A percentile compares a stretch with the other conserved stretches of the same genome.
Evolutionary conservation across 2,113 vertebrate species (phyloP).

Genomic region (Prionailurus bengalensis): DNA sequence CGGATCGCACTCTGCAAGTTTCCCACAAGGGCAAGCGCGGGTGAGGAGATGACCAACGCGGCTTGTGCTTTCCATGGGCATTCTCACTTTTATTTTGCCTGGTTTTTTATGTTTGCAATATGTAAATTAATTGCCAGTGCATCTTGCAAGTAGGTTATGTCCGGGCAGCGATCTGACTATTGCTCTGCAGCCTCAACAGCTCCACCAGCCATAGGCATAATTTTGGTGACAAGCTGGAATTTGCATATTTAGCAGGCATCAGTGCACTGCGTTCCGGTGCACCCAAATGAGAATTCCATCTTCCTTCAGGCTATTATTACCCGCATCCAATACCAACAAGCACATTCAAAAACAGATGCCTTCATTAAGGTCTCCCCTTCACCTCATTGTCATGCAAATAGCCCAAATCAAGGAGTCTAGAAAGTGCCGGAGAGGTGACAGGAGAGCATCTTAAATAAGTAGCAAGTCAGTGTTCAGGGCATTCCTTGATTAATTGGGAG

Average conservation of each 20-base stretch:
- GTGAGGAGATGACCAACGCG: constrained; percentile 62
- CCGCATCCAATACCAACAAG: constrained; percentile 19
- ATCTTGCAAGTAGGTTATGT: constrained; percentile 65
- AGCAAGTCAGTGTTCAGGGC: constrained; percentile 44
- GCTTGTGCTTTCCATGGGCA: constrained; percentile 60
- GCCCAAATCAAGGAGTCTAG: not conserved
- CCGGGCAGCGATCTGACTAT: constrained; percentile 65
- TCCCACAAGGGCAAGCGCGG: constrained; percentile 58
- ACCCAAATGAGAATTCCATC: constrained; percentile 43
- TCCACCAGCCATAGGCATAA: constrained; percentile 51
- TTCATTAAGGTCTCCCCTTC: constrained; percentile 60
- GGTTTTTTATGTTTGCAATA: constrained; percentile 81
- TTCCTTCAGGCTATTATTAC: constrained; percentile 62
- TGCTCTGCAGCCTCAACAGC: constrained; percentile 47
- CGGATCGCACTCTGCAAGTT: not conserved
- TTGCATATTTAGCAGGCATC: constrained; percentile 70
- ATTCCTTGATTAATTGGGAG: constrained; percentile 77
- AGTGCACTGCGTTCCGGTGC: not conserved
- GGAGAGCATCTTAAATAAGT: constrained; percentile 67
- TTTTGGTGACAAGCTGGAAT: constrained; percentile 74
- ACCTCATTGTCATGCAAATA: constrained; percentile 65
- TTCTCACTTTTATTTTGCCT: constrained; percentile 74
- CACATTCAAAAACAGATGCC: not conserved
- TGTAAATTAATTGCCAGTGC: constrained; percentile 81
- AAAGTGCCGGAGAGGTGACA: constrained; percentile 50